phyloP scores from a whole-genome alignment of 2,888 invertebrate genomes.

The Trissoscelio sp. region DNA sequence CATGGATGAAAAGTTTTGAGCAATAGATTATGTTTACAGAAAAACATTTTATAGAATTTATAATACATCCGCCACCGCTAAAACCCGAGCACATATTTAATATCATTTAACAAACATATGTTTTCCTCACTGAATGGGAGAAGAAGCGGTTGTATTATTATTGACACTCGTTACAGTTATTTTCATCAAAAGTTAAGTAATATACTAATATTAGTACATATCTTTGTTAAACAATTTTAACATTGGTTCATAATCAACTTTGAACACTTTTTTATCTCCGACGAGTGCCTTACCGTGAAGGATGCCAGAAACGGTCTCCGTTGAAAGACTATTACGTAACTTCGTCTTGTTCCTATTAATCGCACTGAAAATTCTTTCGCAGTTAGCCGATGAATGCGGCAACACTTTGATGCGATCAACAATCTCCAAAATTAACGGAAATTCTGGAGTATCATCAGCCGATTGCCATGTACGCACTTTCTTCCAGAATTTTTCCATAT shows the following conservation, averaged over 20 bases:
- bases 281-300: constrained; percentile 39
- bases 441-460: constrained; percentile 21
- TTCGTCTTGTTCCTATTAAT: constrained; percentile 55
- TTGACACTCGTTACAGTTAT: no score
- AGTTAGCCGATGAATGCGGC: constrained; percentile 49
- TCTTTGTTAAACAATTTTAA: neutral
- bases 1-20: no score
- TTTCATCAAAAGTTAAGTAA: no score
- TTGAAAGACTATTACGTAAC: constrained; percentile 25
- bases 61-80: no score
- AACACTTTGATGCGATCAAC: constrained; percentile 4
- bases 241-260: constrained; percentile 11
- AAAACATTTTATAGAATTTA: no score
- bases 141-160: no score
- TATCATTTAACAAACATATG: no score
- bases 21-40: no score
- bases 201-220: neutral
- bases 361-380: constrained; percentile 49
- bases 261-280: constrained; percentile 4
- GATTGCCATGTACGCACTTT: constrained; percentile 4
- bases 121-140: no score
- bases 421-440: constrained; percentile 29
- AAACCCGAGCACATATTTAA: no score
- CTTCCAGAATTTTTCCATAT: constrained; percentile 30
- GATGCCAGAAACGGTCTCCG: constrained; percentile 41